phyloP scores from a whole-genome alignment of 2,888 invertebrate genomes.

The Temnothorax unifasciatus region DNA sequence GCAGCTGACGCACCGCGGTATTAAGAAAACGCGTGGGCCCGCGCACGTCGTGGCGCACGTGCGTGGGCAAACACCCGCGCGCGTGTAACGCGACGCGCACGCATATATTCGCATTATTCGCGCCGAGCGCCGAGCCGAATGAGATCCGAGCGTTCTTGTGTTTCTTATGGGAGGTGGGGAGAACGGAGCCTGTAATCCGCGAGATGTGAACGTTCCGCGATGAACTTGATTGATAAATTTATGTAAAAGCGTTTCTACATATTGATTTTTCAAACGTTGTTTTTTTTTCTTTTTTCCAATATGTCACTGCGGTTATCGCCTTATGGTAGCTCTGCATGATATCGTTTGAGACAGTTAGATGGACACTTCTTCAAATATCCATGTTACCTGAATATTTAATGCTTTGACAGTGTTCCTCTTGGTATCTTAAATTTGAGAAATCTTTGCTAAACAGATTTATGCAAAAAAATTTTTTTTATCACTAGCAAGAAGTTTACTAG shows the following conservation, averaged over 20 bases:
- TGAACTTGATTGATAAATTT: not conserved
- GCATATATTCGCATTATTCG: constrained; percentile 57
- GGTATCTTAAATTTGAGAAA: not conserved
- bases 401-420: not conserved
- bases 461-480: not conserved
- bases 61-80: constrained; percentile 82
- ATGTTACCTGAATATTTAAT: not conserved
- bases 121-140: constrained; percentile 45
- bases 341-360: not conserved
- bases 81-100: constrained; percentile 41
- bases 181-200: not conserved
- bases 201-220: not conserved
- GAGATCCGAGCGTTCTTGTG: constrained; percentile 53
- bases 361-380: not conserved
- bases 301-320: not conserved
- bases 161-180: not conserved
- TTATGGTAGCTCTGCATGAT: not conserved
- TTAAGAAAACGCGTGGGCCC: constrained; percentile 78
- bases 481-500: not conserved
- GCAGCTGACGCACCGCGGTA: constrained; percentile 81
- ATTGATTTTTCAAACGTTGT: not conserved
- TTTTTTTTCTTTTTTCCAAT: not conserved
- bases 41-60: constrained; percentile 57
- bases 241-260: not conserved
- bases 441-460: not conserved